phyloP scores from a whole-genome alignment of 2,113 vertebrate species.

The Lycaon pictus region DNA sequence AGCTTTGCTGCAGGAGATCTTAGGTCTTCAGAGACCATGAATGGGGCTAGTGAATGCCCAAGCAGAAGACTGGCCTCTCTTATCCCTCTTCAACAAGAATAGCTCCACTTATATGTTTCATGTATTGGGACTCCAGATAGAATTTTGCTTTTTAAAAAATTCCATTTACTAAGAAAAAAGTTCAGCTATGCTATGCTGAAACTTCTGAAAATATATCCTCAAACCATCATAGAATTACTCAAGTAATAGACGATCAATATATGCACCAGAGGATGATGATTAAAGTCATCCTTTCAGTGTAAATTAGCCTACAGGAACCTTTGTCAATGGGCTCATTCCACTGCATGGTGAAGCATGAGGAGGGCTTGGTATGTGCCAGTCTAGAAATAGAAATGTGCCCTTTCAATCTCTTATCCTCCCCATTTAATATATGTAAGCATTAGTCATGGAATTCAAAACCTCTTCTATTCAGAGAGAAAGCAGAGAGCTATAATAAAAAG shows the following conservation, averaged over 20 bases:
- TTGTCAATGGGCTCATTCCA: neutral
- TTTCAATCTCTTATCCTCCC: neutral
- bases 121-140: neutral
- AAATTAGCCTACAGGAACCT: neutral
- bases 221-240: neutral
- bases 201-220: neutral
- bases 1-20: neutral
- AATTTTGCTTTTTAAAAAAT: neutral
- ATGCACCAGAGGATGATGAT: neutral
- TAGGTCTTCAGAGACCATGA: neutral
- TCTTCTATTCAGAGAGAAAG: slow-evolving; percentile 37
- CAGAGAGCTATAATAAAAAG: neutral
- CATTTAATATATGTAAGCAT: neutral
- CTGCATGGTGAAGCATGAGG: neutral
- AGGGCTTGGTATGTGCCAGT: neutral
- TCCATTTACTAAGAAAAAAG: neutral
- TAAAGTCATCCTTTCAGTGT: slow-evolving; percentile 15
- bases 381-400: neutral
- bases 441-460: neutral
- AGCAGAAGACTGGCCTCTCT: neutral
- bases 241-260: neutral
- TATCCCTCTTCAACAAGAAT: neutral
- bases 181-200: neutral
- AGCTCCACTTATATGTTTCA: neutral
- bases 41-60: neutral